These are phyloP conservation scores for Hybognathus amarus DNA, from an alignment of 2,797 vertebrate species.

Conservation along the genomic window DNA sequence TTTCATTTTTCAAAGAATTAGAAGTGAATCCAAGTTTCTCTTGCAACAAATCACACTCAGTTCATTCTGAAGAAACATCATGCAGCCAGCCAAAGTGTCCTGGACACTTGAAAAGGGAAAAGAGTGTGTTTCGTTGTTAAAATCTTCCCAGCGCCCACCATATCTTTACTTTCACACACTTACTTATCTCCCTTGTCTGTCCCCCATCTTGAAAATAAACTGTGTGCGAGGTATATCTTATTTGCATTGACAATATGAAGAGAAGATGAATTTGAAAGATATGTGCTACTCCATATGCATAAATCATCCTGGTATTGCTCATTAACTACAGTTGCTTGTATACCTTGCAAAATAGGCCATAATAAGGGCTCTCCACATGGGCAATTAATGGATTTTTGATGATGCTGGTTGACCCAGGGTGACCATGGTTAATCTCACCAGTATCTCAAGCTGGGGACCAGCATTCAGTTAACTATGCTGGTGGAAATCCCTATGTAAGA, in stretches of 20 bases:
- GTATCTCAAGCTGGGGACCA: not conserved
- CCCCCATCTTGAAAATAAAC: not conserved
- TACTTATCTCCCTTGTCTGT: not conserved
- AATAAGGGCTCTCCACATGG: not conserved
- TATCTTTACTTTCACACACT: not conserved
- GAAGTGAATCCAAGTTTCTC: not conserved
- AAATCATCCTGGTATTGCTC: not conserved
- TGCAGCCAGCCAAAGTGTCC: not conserved
- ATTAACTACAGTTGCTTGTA: not conserved
- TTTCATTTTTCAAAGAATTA: not conserved
- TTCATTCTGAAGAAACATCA: not conserved
- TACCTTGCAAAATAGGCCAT: not conserved
- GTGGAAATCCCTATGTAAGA: not conserved
- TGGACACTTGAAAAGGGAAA: not conserved
- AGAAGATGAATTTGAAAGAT: not conserved
- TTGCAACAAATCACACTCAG: not conserved
- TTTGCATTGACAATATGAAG: not conserved
- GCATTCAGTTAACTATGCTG: not conserved
- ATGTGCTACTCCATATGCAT: not conserved
- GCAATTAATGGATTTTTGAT: not conserved
- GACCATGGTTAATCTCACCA: not conserved
- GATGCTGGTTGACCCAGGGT: not conserved
- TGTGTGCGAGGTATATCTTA: not conserved
- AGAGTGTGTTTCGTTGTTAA: constrained; percentile 29
- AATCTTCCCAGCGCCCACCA: constrained; percentile 13